Evolutionary conservation across 2,797 vertebrate genomes (phyloP), one percentile per base, ranked within the genome.

Genomic region (Peromyscus eremicus): DNA sequence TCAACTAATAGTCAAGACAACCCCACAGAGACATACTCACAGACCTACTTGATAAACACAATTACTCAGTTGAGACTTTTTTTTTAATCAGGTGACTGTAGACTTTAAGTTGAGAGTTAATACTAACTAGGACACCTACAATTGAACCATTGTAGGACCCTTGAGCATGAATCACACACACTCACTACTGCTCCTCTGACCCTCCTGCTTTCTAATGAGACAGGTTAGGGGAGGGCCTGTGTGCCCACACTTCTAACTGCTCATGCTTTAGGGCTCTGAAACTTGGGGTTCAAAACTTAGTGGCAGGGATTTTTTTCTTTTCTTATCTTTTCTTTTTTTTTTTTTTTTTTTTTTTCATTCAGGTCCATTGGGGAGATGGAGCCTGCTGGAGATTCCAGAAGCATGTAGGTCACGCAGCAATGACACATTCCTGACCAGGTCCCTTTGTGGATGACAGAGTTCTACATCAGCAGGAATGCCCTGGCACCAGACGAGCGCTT

Each of bases 391-490:
- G 96, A 94, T 98, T 98, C 98, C 97, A 98, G 98, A 98, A 98
- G 92, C 96, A 68, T 14, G 93, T 96, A 97, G 97, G 87, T 95
- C 93, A 89, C 12, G 43, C 87, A 71, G 66, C 64, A 96, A 64
- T 80, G 97, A 97, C 92, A 95, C 96, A 96, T 92, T 93, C 88
- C 84, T 94, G 89, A 68, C 6, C 96, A 87, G 83, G 94, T 93
- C 97, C 96, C 96, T 98, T 98, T 98, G 98, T 98, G 96, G 97
- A 92, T 85, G 76, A 83, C 90, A 97, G 96, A 97, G 96, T 92
- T 94, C 98, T 94, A 94, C 95, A 97, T 98, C 98, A 98, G 98
- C 98, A 98, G 96, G 98, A 98, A 98, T 98, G 97, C 85, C 95
- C 98, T 98, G 98, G 97, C 98, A 97, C 96, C 92, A 92, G 25